These are phyloP conservation scores for Trochalopteron elliotii DNA, from an alignment of 2,113 vertebrate species.

Conservation along the genomic window DNA sequence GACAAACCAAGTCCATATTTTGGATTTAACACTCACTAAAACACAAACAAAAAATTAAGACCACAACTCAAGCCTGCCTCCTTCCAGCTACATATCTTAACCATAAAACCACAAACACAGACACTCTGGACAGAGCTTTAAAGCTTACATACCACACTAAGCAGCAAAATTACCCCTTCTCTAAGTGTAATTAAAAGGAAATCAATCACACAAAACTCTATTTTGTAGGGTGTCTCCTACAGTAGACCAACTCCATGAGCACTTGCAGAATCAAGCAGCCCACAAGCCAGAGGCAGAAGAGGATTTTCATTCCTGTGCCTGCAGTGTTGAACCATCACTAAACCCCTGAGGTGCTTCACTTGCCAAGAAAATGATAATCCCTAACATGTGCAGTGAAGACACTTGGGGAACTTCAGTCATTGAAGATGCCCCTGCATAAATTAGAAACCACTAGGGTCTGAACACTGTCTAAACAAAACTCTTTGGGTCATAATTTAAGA, in stretches of 20 bases:
- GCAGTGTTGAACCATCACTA: background rate
- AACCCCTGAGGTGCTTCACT: background rate
- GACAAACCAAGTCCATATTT: background rate
- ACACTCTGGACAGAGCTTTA: background rate
- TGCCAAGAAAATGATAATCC: background rate
- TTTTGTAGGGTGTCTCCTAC: background rate
- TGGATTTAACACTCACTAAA: background rate
- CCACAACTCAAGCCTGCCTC: background rate
- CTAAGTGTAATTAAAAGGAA: background rate
- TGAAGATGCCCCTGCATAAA: background rate
- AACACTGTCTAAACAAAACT: background rate
- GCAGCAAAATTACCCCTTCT: background rate
- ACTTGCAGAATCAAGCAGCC: background rate
- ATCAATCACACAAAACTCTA: background rate
- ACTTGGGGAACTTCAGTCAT: background rate
- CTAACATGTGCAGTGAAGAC: background rate
- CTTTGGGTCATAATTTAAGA: background rate
- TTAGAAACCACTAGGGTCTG: background rate
- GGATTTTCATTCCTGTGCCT: background rate
- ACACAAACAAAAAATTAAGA: background rate
- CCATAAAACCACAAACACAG: background rate
- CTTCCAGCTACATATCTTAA: background rate
- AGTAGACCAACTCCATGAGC: background rate
- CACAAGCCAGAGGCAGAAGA: background rate
- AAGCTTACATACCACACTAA: background rate